Evolutionary conservation across 1,140 invertebrate species (phyloP), one percentile per base, ranked within the genome.

Genomic region (Drosophila murphyi): DNA sequence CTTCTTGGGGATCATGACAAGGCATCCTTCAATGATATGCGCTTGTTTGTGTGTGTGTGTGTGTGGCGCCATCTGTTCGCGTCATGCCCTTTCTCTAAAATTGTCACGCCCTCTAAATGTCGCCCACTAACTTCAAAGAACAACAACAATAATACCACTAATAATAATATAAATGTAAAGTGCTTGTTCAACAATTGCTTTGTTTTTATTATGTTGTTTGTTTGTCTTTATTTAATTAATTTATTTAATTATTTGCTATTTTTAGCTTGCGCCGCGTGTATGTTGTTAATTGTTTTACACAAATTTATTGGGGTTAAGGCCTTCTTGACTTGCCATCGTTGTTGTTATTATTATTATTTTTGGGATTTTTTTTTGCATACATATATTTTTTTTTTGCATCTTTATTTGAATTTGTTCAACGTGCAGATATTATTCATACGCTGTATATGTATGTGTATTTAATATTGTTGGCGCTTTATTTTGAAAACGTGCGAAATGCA

Each of bases 291-390:
- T 82, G 80, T 83, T 72, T 82, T 83, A 82, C 80, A 71, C 20
- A 20, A 78, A 79, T 82, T 83, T 82, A 82, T 83, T 82, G 76
- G 72, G 80, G 80, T 82, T 82, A 82, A 82, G 80, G 80, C 80
- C 76, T 82, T 79, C 41, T 64, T 77, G 63, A 70, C 78, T 81
- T 76, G 73, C 71, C 70, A 78, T 60, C 59, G 57, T 45, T 48
- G 50, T 55, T 60, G 34, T 63, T 64, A 41, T 51, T 76, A 35
- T 62, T 70, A 32, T 72, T 67, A 2, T 59, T 57, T 70, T 54
- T 52, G 12, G 12, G 12, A 12, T 52, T 55, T 63, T 68, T 52
- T 48, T 69, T 61, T 67, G 0, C 12, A 12, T 12, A 12, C 0
- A 12, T 12, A 12, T 12, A 12, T 52, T 55, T 63, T 68, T 52